Evolutionary conservation across 2,113 vertebrate genomes (phyloP).

Genomic region (Symphodus melops): DNA sequence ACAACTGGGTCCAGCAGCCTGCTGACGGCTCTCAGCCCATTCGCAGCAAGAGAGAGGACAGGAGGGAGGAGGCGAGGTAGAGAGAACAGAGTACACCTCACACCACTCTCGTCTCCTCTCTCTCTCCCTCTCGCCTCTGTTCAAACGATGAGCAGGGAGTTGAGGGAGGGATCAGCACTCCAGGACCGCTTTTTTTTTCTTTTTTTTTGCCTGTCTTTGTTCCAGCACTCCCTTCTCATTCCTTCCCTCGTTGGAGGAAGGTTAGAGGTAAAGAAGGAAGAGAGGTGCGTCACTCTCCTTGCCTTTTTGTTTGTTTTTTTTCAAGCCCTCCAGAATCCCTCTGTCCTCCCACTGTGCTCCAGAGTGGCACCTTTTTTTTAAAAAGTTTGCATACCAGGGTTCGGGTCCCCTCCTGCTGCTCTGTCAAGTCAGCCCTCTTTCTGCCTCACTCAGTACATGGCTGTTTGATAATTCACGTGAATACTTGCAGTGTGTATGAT

Average conservation of each 20-base stretch:
- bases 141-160: slow-evolving; percentile 20
- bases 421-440: slow-evolving; percentile 57
- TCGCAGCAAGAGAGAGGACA: slow-evolving; percentile 86
- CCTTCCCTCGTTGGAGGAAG: slow-evolving; percentile 35
- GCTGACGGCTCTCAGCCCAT: slow-evolving; percentile 79
- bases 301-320: slow-evolving; percentile 69
- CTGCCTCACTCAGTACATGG: slow-evolving; percentile 54
- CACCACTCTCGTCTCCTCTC: slow-evolving; percentile 51
- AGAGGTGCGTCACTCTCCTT: slow-evolving; percentile 65
- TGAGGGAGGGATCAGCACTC: slow-evolving; percentile 48
- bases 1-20: slow-evolving; percentile 95
- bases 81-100: slow-evolving; percentile 37
- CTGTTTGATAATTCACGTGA: slow-evolving; percentile 52
- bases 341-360: slow-evolving; percentile 47
- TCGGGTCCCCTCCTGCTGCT: slow-evolving; percentile 74
- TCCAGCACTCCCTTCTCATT: slow-evolving; percentile 53
- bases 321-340: slow-evolving; percentile 47
- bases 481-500: slow-evolving; percentile 70
- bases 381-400: slow-evolving; percentile 66
- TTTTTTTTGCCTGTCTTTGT: slow-evolving; percentile 44
- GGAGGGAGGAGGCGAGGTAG: slow-evolving; percentile 85
- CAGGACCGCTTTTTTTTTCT: no score
- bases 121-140: slow-evolving; percentile 27
- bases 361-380: slow-evolving; percentile 55
- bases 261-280: slow-evolving; percentile 63